Conservation (phyloP, 2,888 invertebrate species). For the Chymomyza fuscimana region DNA sequence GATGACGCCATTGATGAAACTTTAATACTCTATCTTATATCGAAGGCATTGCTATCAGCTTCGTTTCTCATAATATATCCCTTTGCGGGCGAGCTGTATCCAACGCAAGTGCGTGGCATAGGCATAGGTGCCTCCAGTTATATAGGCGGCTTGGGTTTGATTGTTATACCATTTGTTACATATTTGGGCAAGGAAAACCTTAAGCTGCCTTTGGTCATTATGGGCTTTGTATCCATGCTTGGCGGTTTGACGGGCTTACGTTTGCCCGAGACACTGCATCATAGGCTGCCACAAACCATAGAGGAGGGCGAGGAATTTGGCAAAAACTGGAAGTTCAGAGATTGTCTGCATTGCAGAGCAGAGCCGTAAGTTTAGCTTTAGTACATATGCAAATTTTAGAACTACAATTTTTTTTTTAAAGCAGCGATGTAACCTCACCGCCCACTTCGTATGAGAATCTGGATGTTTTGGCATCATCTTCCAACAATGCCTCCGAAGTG, state of each 20-base stretch:
- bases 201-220: constrained; percentile 90
- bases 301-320: constrained; percentile 94
- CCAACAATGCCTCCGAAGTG: constrained; percentile 71
- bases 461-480: constrained; percentile 82
- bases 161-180: constrained; percentile 94
- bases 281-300: constrained; percentile 90
- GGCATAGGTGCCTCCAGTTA: constrained; percentile 95
- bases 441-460: constrained; percentile 87
- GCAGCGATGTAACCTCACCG: constrained; percentile 70
- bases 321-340: constrained; percentile 88
- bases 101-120: constrained; percentile 92
- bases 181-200: constrained; percentile 93
- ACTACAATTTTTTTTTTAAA: background rate
- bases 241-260: constrained; percentile 90
- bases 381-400: background rate
- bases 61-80: constrained; percentile 95
- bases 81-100: constrained; percentile 94
- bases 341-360: constrained; percentile 87
- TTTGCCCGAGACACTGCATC: constrained; percentile 91
- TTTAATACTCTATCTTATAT: constrained; percentile 87
- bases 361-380: constrained; percentile 81
- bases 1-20: constrained; percentile 87
- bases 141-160: constrained; percentile 92
- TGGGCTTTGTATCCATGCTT: constrained; percentile 90
- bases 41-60: constrained; percentile 94